Percentiles rank a stretch among this genome's conserved stretches.
These are phyloP conservation scores for Atopsyche davidsoni DNA, from an alignment of 1,140 invertebrate genomes.

Conservation along the genomic window DNA sequence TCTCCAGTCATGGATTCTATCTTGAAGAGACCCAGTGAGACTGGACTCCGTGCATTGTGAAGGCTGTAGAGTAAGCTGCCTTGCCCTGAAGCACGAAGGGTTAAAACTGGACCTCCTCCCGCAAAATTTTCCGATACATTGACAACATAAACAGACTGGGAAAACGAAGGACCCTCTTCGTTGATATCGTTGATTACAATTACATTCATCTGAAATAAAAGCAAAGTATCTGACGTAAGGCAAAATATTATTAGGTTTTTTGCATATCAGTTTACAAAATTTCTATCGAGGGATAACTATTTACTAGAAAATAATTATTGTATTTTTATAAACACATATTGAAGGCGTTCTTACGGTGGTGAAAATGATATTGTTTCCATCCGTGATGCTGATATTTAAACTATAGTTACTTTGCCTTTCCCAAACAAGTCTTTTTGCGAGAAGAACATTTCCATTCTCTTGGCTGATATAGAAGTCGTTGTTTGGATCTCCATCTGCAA, in stretches of 20 bases:
- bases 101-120: slow-evolving; percentile 25
- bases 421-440: slow-evolving; percentile 74
- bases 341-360: slow-evolving; percentile 35
- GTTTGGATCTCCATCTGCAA: slow-evolving; percentile 65
- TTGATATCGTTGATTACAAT: slow-evolving; percentile 66
- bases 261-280: too few species aligned
- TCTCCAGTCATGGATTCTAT: slow-evolving; percentile 69
- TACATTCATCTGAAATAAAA: slow-evolving; percentile 48
- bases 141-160: slow-evolving; percentile 56
- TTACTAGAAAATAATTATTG: too few species aligned
- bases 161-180: slow-evolving; percentile 68
- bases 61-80: slow-evolving; percentile 60
- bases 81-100: slow-evolving; percentile 20
- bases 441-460: slow-evolving; percentile 71
- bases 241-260: background rate
- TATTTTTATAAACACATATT: too few species aligned
- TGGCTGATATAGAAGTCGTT: slow-evolving; percentile 75
- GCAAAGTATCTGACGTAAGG: background rate
- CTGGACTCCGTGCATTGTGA: slow-evolving; percentile 62
- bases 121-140: slow-evolving; percentile 64
- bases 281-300: too few species aligned
- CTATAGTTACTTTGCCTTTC: slow-evolving; percentile 67
- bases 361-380: slow-evolving; percentile 63
- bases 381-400: slow-evolving; percentile 75
- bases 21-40: slow-evolving; percentile 66